Evolutionary conservation across 2,888 invertebrate species (phyloP).

Genomic region (Trichacis sp.): DNA sequence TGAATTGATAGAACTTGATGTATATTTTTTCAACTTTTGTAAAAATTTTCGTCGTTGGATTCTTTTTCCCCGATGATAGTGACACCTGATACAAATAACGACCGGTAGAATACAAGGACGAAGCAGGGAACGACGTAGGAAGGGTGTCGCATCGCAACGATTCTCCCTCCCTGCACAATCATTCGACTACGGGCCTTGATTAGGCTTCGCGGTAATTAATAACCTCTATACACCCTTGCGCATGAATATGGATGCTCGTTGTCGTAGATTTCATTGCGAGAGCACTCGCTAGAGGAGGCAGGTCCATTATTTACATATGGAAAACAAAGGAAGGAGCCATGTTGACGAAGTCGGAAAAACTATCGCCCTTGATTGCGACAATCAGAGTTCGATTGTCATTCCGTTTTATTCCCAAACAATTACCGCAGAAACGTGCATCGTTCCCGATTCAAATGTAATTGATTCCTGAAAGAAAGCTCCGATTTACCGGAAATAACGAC

Average conservation of each 20-base stretch:
- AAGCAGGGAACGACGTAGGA: slow-evolving; percentile 30
- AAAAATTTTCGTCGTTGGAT: too few species aligned
- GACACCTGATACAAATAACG: slow-evolving; percentile 25
- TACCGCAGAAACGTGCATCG: background rate
- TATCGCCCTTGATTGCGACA: background rate
- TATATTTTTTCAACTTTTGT: too few species aligned
- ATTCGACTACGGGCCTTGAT: slow-evolving; percentile 69
- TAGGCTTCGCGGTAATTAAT: slow-evolving; percentile 74
- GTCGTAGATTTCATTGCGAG: slow-evolving; percentile 62
- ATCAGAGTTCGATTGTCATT: background rate
- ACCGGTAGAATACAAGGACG: slow-evolving; percentile 9
- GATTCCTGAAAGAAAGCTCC: background rate
- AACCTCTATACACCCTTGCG: slow-evolving; percentile 68
- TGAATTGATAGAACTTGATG: too few species aligned
- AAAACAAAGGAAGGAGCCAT: slow-evolving; percentile 60
- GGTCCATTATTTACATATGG: slow-evolving; percentile 67
- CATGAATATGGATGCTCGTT: slow-evolving; percentile 67
- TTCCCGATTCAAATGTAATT: background rate
- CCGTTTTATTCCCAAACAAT: background rate
- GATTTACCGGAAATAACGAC: slow-evolving; percentile 55
- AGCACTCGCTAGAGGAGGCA: slow-evolving; percentile 44
- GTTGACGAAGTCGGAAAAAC: slow-evolving; percentile 8
- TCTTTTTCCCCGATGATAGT: background rate
- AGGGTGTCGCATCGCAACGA: slow-evolving; percentile 56
- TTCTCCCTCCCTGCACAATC: slow-evolving; percentile 24